A percentile compares a stretch with the other conserved stretches of the same genome.
phyloP scores from a whole-genome alignment of 92 coral and sea anemone genomes.

The Heliopora coerulea region DNA sequence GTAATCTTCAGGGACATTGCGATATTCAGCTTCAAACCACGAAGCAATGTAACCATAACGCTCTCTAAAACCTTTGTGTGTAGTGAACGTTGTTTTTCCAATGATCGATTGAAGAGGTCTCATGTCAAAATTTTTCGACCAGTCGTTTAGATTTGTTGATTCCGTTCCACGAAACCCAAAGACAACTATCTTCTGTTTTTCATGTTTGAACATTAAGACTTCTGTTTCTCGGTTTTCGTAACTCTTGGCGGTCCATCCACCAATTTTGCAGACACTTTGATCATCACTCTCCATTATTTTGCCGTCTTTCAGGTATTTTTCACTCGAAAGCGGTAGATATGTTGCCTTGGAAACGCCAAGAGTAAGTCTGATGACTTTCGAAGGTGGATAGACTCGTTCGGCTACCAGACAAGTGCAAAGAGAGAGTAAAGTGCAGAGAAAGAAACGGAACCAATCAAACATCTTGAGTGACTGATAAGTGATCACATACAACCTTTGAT shows the following conservation, averaged over 20 bases:
- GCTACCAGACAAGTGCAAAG: not conserved
- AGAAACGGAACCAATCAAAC: no score
- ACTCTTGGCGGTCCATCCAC: no score
- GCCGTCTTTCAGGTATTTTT: conserved; percentile 6
- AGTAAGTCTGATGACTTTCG: conserved; percentile 5
- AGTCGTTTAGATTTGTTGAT: not conserved
- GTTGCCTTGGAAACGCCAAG: conserved; percentile 30
- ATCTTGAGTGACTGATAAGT: no score
- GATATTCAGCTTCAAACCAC: conserved; percentile 14
- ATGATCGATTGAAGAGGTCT: no score
- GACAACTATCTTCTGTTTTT: not conserved
- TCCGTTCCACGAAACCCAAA: conserved; percentile 32
- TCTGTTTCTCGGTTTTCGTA: no score
- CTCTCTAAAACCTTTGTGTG: conserved; percentile 5
- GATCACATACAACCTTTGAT: no score
- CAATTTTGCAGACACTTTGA: no score
- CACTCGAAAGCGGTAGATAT: not conserved
- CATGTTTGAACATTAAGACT: conserved; percentile 3
- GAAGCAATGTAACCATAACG: conserved; percentile 1
- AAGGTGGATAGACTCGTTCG: conserved; percentile 2
- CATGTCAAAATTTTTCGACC: not conserved
- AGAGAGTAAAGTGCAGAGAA: no score
- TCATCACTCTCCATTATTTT: not conserved
- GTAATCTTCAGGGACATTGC: conserved; percentile 6
- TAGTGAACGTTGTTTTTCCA: not conserved